Evolutionary conservation across 2,888 invertebrate genomes (phyloP).

Genomic region (Ommatoiulus sabulosus): DNA sequence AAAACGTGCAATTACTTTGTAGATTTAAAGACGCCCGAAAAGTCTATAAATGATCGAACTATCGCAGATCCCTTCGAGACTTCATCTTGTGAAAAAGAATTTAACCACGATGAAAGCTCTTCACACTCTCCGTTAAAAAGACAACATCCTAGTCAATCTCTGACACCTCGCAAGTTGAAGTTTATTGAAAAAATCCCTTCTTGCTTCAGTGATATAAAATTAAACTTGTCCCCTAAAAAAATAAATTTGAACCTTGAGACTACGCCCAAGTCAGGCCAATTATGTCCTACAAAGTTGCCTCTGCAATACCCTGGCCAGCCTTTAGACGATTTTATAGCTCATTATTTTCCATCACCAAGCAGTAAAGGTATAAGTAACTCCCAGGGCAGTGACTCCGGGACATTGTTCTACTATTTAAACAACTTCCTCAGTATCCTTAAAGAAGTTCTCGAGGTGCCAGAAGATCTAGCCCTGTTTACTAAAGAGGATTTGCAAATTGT

Average conservation of each 20-base stretch:
- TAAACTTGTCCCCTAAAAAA: not conserved
- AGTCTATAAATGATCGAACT: not conserved
- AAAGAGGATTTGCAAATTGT: conserved; percentile 27
- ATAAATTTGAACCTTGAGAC: not conserved
- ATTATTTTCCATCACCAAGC: not conserved
- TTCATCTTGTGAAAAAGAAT: not conserved
- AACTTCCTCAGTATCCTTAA: conserved; percentile 49
- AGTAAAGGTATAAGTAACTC: not conserved
- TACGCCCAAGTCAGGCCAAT: not conserved
- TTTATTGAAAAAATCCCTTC: not conserved
- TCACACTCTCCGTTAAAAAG: not conserved
- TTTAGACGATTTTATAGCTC: not conserved
- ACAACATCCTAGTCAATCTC: not conserved
- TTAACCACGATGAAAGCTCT: not conserved
- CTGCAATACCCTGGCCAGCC: not conserved
- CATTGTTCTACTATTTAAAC: conserved; percentile 15
- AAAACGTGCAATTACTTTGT: not conserved
- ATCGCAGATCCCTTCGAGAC: not conserved
- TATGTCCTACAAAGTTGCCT: not conserved
- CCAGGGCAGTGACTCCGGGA: not conserved
- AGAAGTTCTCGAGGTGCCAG: not conserved
- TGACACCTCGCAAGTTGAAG: not conserved
- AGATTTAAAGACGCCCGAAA: not conserved
- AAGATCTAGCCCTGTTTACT: conserved; percentile 10
- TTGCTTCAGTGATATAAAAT: not conserved